Evolutionary conservation across 2,888 invertebrate species (phyloP).

Genomic region (Eupeodes latifasciatus): DNA sequence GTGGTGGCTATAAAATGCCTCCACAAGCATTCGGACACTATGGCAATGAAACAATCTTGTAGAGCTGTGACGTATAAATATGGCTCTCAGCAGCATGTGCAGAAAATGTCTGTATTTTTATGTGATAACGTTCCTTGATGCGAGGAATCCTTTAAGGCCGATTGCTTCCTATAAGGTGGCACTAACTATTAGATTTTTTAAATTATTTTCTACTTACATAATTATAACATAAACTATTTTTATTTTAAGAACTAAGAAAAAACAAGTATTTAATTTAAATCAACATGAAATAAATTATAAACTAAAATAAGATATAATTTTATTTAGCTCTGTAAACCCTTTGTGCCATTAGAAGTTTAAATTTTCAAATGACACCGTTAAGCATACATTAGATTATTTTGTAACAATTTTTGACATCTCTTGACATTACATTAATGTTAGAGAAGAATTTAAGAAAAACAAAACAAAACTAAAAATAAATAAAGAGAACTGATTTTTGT

Average conservation of each 20-base stretch:
- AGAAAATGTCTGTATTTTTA: conserved; percentile 47
- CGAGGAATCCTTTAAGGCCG: conserved; percentile 57
- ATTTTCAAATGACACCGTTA: conserved; percentile 56
- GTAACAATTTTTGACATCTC: conserved; percentile 7
- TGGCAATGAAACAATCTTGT: conserved; percentile 83
- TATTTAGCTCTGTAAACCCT: conserved; percentile 28
- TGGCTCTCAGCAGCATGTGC: not conserved
- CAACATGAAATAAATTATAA: not conserved
- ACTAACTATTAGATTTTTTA: conserved; percentile 67
- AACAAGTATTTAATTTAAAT: conserved; percentile 6
- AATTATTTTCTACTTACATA: conserved; percentile 47
- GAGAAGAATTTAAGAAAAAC: conserved; percentile 22
- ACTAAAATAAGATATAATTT: conserved; percentile 15
- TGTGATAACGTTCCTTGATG: conserved; percentile 71
- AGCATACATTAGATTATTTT: conserved; percentile 18
- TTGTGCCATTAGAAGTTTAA: conserved; percentile 69
- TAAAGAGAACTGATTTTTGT: conserved; percentile 54
- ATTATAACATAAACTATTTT: not conserved
- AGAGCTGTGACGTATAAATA: conserved; percentile 54
- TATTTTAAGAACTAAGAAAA: conserved; percentile 24
- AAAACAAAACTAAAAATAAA: conserved; percentile 42
- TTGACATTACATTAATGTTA: conserved; percentile 75
- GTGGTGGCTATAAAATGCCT: conserved; percentile 78
- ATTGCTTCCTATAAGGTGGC: conserved; percentile 65
- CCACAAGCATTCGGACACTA: conserved; percentile 79